Evolutionary conservation across 1,140 invertebrate species (phyloP), one percentile per base, ranked within the genome.

Genomic region (Physella acuta): DNA sequence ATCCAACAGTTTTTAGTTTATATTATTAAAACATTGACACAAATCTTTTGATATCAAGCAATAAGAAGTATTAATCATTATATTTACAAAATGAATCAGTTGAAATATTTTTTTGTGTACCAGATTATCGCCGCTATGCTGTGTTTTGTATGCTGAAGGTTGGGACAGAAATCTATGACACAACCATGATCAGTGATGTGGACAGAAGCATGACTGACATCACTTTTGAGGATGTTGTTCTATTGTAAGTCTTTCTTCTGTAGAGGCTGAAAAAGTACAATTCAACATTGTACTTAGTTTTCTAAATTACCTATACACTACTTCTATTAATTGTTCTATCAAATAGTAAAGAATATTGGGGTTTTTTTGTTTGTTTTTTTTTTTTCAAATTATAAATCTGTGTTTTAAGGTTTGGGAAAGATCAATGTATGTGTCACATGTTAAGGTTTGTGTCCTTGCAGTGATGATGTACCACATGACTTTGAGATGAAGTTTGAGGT

Each of bases 231-330:
- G 90, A 92, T 78, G 84, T 89, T 66, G 85, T 91, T 74, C 84
- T 90, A 31, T 91, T 91, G 90, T 91, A 84, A 90, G 89, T 88
- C 63, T 56, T n/a, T n/a, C n/a, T n/a, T n/a, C n/a, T n/a, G n/a
- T n/a, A n/a, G n/a, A n/a, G n/a, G n/a, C n/a, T 14, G 44, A 49
- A 49, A 14, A 49, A 14, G 44, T 49, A 14, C 44, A 49, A 11
- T n/a, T 14, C n/a, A 14, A n/a, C n/a, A n/a, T 14, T 49, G 44
- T 14, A 49, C 11, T 49, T 49, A 49, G 44, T 49, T 49, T 49
- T 14, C n/a, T n/a, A n/a, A n/a, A n/a, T n/a, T n/a, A n/a, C 11
- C 11, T 49, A 49, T 14, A 14, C 44, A 49, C 44, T 49, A 49
- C n/a, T 14, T 14, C n/a, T 14, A 49, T n/a, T n/a, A 14, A 14